These are phyloP conservation scores for Lycaena phlaeas DNA, from an alignment of 2,888 invertebrate genomes.

Conservation along the genomic window DNA sequence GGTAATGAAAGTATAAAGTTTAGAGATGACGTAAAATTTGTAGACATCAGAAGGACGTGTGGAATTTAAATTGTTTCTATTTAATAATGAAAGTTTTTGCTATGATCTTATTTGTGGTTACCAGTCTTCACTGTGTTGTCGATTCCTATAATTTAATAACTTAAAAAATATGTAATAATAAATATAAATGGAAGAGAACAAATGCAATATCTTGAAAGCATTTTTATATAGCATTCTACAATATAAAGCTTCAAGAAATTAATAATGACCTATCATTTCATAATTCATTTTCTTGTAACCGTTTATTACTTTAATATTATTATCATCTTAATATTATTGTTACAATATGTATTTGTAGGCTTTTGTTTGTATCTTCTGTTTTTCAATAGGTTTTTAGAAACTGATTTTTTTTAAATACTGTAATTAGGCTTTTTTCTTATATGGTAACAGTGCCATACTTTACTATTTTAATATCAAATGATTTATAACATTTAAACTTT, in stretches of 20 bases:
- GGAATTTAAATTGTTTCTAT: not conserved
- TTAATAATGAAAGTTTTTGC: not conserved
- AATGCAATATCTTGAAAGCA: not conserved
- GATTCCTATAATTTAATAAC: not conserved
- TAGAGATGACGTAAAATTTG: not conserved
- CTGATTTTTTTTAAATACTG: not conserved
- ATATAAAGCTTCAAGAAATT: no score
- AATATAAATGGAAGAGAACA: not conserved
- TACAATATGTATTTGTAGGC: no score
- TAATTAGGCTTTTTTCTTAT: not conserved
- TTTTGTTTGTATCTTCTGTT: no score
- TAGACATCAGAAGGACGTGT: not conserved
- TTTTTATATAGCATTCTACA: not conserved
- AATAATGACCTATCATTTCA: no score
- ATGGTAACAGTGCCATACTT: slow-evolving; percentile 50
- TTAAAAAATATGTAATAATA: slow-evolving; percentile 2
- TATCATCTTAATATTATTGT: no score
- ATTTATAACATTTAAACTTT: slow-evolving; percentile 12
- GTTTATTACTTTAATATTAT: no score
- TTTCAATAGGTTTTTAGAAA: no score
- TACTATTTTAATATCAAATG: slow-evolving; percentile 24
- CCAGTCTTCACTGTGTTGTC: slow-evolving; percentile 3
- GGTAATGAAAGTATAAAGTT: slow-evolving; percentile 29
- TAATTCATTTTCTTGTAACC: no score
- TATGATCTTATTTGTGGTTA: not conserved